Conservation (phyloP, 2,113 vertebrate species). For the Chamaea fasciata region DNA sequence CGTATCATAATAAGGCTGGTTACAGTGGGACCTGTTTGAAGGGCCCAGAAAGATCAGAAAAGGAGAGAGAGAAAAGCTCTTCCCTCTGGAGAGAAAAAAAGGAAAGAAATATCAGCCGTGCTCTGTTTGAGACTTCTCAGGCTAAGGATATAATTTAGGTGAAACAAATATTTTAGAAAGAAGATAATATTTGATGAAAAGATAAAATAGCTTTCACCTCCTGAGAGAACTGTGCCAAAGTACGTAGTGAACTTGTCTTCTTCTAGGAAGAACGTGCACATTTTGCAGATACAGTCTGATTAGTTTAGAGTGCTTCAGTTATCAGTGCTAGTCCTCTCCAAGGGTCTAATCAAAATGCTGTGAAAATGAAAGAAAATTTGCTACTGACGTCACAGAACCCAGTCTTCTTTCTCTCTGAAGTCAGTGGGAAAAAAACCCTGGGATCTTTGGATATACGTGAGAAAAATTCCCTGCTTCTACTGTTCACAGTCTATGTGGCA, state of each 20-base stretch:
- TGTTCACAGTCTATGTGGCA: neutral
- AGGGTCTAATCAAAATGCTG: slow-evolving; percentile 33
- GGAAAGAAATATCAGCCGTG: neutral
- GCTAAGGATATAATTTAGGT: neutral
- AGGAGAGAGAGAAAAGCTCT: neutral
- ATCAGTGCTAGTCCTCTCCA: neutral
- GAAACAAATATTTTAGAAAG: slow-evolving; percentile 23
- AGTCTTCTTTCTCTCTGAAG: neutral
- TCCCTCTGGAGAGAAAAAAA: neutral
- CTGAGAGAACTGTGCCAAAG: neutral
- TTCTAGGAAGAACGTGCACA: neutral
- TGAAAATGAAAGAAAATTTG: neutral
- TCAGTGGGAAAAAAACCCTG: neutral
- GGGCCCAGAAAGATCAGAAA: neutral
- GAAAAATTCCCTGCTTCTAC: neutral
- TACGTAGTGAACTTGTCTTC: neutral
- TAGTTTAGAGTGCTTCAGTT: neutral
- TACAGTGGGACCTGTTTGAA: neutral
- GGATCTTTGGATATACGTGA: neutral
- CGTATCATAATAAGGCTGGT: neutral
- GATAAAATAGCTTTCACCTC: slow-evolving; percentile 11
- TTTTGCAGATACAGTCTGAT: slow-evolving; percentile 9
- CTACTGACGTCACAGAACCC: neutral
- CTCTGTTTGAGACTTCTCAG: neutral
- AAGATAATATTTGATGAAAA: slow-evolving; percentile 28